Conservation (phyloP, 35 echinoderm and acorn worm genomes). For the Nesometra sesokonis region DNA sequence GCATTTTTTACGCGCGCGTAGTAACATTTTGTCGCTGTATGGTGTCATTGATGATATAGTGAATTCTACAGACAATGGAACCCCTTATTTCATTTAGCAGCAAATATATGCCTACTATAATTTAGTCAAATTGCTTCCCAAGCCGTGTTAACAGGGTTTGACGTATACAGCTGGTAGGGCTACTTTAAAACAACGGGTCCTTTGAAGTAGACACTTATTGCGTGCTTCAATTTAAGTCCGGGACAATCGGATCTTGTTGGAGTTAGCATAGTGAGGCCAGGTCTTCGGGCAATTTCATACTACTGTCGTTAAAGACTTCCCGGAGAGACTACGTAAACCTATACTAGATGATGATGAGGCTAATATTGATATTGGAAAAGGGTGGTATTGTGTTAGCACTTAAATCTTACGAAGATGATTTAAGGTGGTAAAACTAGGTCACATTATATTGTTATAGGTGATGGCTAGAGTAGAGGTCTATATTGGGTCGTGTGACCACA, state of each 20-base stretch:
- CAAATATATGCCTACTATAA: no score
- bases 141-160: not conserved
- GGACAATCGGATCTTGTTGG: not conserved
- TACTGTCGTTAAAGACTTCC: not conserved
- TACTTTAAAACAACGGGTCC: not conserved
- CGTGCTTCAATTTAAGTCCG: not conserved
- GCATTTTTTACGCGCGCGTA: no score
- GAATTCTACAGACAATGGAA: no score
- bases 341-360: not conserved
- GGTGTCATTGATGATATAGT: no score
- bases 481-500: not conserved
- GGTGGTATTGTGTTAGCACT: not conserved
- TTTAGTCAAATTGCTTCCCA: not conserved
- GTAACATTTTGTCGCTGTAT: no score
- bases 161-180: not conserved
- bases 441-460: not conserved
- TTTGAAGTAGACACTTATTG: not conserved
- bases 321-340: not conserved
- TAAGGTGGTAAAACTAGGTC: not conserved
- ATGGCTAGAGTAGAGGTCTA: not conserved
- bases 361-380: not conserved
- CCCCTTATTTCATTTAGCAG: no score
- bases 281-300: not conserved
- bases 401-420: no score
- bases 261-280: not conserved